Base-by-base conservation (phyloP, 2,113 vertebrate species). In the Aix galericulata region DNA sequence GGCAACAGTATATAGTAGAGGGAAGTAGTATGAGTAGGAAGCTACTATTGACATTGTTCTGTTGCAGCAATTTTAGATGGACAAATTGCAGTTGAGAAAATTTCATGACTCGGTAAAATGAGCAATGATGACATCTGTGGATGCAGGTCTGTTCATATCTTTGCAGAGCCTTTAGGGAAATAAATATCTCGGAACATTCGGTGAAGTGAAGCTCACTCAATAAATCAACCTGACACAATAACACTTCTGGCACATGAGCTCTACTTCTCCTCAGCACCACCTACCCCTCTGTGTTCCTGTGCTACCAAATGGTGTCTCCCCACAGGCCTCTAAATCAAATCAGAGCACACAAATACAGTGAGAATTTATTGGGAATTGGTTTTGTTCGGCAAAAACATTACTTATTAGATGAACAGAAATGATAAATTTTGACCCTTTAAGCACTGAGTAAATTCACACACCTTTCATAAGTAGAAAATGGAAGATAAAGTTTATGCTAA, bases 181-280 rank as follows among this genome's bases (percentile, higher is more conserved):
- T 99, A 99, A 99, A 99, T 99, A 99, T 99, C 99, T 99, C 98
- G 98, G 99, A 99, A 99, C 99, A 99, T 99, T 99, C 99, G 99
- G 99, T 99, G 99, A 99, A 99, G 99, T 99, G 99, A 99, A 99
- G 99, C 99, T 99, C 99, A 99, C 99, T 99, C 99, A 99, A 99
- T 99, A 99, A 99, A 99, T 99, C 99, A 99, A 99, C 98, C 99
- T 99, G 99, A 99, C 99, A 99, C 99, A 99, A 99, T 99, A 99
- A 99, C 99, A 99, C 99, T 99, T 99, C 99, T 99, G 99, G 99
- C 99, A 99, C 99, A 99, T 98, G 99, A 98, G 98, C 98, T 98
- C 96, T 97, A 97, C 97, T 97, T 98, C 96, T 98, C 97, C 97
- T 98, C 98, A 98, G 98, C 98, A 99, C 98, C 98, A 99, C 98